Base-by-base conservation (phyloP, 92 coral and sea anemone genomes). In the Ricordea florida region DNA sequence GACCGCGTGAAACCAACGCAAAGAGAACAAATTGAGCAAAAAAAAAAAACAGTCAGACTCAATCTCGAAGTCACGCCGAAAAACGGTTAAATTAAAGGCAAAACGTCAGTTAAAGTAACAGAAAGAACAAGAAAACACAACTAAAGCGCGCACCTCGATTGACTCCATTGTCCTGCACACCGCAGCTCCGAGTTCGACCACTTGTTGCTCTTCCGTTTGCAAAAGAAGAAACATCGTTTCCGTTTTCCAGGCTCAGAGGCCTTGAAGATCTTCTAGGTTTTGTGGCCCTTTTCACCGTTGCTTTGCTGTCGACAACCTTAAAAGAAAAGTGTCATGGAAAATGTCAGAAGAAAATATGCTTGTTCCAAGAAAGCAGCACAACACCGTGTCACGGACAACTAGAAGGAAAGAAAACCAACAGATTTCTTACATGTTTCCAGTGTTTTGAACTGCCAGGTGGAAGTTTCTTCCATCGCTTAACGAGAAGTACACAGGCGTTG, bases 401-500 rank as follows among this genome's bases (percentile, higher is more conserved):
- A 1, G 7, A 32, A 28, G 9, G 26, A 60, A 43, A 46, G 30
- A 17, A 59, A 21, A 6, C 1, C 34, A 42, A 23, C 15, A 9
- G 18, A 53, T 6, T 9, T 69, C 99, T 83, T 84, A 96, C 99
- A 69, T 96, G 99, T 62, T 85, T 92, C 99, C 99, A 96, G 78
- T 93, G 88, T 48, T 93, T 87, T 18, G 88, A 71, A 35, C 90
- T 92, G 13, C 90, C 96, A 27, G 79, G 69, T 6, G 99, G 99
- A 10, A 96, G 97, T 53, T 92, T 92, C 51, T 89, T 62, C 99
- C 99, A 96, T 37, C 99, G 75, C 57, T 96, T 96, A 3, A 96
- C 97, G 1, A 96, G 90, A 69, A 96, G 79, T 1, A 96, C 99
- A 78, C 99, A 96, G 46, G 99, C 99, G 74, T 96, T 96, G 70